Evolutionary conservation across 2,797 vertebrate genomes (phyloP), one percentile per base, ranked within the genome.

Genomic region (Rachycentron canadum): DNA sequence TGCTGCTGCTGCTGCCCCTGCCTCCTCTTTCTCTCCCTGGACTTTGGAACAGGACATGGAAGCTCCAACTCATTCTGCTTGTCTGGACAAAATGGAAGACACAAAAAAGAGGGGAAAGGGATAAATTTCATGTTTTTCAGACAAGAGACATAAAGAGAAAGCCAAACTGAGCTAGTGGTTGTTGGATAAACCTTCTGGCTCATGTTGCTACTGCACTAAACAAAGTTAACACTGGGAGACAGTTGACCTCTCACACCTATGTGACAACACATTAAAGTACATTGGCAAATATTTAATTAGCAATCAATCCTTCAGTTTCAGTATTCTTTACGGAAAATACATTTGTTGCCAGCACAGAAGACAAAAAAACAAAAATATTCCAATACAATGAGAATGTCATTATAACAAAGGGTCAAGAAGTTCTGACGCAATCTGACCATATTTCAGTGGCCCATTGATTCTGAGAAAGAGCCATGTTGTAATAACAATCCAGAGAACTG

Each of bases 21-120:
- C 91, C 97, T 97, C 91, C 97, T 97, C 95, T 99, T 99, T 91
- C 98, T 98, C 77, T 99, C 97, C 74, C 97, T 94, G 43, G 96
- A 95, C 86, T 99, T 99, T 68, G 97, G 95, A 28, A 97, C 97
- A 6, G 97, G 96, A 82, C 97, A 98, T 0, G 98, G 97, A 64
- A 99, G 96, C 92, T 99, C 98, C 94, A 99, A 90, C 41, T 99
- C 98, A 30, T 98, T 99, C 94, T 99, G 98, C 87, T 99, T 99
- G 92, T 99, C 98, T 99, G 63, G 52, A 32, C 75, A 3, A 79
- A 82, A 86, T 53, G 14, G 40, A 43, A 63, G 16, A 64, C 10
- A 23, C 1, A 43, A 50, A 66, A 65, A n/a, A 8, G 17, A 49
- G 40, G 43, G 32, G 16, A 70, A 5, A 34, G 32, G 2, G n/a